Percentiles rank a stretch among this genome's conserved stretches.
Conservation (phyloP, 2,888 invertebrate species). For the Cenopis cana region DNA sequence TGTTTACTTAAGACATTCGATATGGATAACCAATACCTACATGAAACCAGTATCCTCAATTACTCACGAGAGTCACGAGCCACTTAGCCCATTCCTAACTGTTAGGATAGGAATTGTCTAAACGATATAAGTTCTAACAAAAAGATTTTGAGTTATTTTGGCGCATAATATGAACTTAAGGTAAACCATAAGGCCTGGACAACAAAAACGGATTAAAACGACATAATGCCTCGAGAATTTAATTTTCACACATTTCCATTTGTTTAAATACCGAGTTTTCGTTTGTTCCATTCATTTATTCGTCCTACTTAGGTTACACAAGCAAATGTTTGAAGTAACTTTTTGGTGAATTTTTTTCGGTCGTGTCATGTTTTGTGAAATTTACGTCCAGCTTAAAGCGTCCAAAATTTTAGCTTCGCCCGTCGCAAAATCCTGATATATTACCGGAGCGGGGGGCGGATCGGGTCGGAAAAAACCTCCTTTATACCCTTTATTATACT, state of each 20-base stretch:
- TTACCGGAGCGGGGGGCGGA: conserved; percentile 74
- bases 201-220: conserved; percentile 30
- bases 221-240: conserved; percentile 34
- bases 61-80: no score
- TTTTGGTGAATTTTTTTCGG: conserved; percentile 70
- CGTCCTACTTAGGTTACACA: conserved; percentile 50
- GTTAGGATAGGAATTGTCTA: no score
- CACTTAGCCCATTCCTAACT: no score
- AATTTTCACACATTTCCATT: conserved; percentile 44
- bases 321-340: conserved; percentile 65
- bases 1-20: conserved; percentile 3
- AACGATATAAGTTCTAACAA: not conserved
- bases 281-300: conserved; percentile 49
- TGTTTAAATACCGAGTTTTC: conserved; percentile 40
- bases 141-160: not conserved
- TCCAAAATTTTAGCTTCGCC: conserved; percentile 86
- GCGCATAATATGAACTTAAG: not conserved
- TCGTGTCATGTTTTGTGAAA: conserved; percentile 81
- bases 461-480: conserved; percentile 64
- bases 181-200: not conserved
- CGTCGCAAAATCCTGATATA: conserved; percentile 89
- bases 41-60: not conserved
- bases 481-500: conserved; percentile 66
- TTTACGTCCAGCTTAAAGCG: conserved; percentile 83
- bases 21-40: not conserved